These are phyloP conservation scores for Tetrao urogallus DNA, from an alignment of 2,113 vertebrate species.

Conservation along the genomic window DNA sequence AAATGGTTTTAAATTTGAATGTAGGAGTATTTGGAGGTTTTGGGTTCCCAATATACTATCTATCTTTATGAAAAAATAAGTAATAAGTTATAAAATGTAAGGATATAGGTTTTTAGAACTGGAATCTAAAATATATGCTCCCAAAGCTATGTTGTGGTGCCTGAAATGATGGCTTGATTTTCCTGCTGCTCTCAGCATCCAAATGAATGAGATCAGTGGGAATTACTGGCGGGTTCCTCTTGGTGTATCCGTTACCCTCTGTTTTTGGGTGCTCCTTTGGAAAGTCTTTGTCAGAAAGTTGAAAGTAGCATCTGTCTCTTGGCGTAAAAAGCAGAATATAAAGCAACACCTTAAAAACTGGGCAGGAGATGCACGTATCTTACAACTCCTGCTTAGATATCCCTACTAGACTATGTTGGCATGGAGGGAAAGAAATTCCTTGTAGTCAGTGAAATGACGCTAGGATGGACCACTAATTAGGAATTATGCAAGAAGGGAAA, in stretches of 20 bases:
- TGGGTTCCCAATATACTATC: background rate
- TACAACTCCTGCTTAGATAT: background rate
- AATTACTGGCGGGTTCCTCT: background rate
- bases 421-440: background rate
- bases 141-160: background rate
- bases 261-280: background rate
- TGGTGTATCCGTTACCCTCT: fast-evolving
- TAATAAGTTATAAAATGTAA: background rate
- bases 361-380: background rate
- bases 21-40: background rate
- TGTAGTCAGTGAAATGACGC: background rate
- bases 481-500: background rate
- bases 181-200: background rate
- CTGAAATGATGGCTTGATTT: background rate
- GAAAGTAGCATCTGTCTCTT: background rate
- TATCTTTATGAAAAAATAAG: background rate
- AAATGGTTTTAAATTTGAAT: background rate
- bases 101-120: background rate
- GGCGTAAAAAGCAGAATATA: background rate
- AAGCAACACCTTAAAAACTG: background rate
- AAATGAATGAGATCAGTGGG: background rate
- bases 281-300: background rate
- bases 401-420: background rate
- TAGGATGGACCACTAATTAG: background rate
- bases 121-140: background rate